Evolutionary conservation across 2,888 invertebrate genomes (phyloP), one percentile per base, ranked within the genome.

Genomic region (Torymus tubicola): DNA sequence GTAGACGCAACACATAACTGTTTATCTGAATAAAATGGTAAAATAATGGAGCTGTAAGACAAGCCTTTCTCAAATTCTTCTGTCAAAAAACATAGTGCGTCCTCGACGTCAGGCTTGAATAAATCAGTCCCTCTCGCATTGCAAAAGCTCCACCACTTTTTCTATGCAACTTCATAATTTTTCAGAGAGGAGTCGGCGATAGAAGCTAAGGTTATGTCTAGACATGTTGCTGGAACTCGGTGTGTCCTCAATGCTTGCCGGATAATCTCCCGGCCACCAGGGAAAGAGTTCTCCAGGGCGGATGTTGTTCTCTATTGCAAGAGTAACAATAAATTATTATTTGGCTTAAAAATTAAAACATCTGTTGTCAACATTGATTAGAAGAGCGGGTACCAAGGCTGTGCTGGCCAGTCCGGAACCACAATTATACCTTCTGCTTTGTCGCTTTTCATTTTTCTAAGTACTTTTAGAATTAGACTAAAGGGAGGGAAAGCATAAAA

Each of bases 21-120:
- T 52, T 52, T 53, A 21, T 75, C 61, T 0, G 50, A 55, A 50
- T 74, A 81, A 11, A 60, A 70, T 2, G 81, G 78, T 53, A 83
- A 31, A 16, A 42, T 70, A 14, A 70, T 16, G 0, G 31, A 21
- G 13, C 53, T 53, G 10, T 31, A 13, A 10, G 52, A 67, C 1
- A 53, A 4, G 10, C 24, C 68, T 24, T 21, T 50, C 2, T 71
- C 0, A 57, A 50, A 71, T 4, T 52, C 50, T 50, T 60, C 14
- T 60, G 71, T 71, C 12, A 61, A 12, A 18, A 71, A 71, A 12
- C 3, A 8, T 61, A 71, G 18, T 13, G 61, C 10, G 2, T 50
- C 11, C 8, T 14, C 18, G 2, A 50, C 50, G 10, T 42, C 14
- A 3, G 60, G 71, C 5, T 50, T 4, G 18, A 71, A 71, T 4